phyloP scores from a whole-genome alignment of 2,888 invertebrate genomes.

The Theretra japonica region DNA sequence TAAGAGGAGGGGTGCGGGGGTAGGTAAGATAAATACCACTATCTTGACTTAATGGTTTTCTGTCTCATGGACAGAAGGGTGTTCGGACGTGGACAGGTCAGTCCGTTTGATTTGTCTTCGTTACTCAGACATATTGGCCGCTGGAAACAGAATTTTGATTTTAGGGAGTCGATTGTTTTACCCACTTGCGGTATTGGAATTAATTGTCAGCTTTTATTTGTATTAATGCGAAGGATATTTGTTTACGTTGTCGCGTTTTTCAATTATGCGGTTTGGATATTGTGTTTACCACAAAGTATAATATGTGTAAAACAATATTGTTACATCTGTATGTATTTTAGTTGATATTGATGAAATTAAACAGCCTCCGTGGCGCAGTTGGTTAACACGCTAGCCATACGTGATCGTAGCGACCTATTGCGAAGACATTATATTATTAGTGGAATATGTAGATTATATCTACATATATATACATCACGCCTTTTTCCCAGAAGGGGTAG shows the following conservation, averaged over 20 bases:
- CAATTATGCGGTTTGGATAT: not conserved
- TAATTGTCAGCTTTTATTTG: slow-evolving; percentile 26
- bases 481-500: no score
- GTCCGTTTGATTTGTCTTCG: slow-evolving; percentile 81
- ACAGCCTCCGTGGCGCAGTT: no score
- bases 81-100: slow-evolving; percentile 71
- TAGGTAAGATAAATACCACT: slow-evolving; percentile 76
- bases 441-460: no score
- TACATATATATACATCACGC: no score
- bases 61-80: slow-evolving; percentile 69
- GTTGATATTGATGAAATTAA: no score
- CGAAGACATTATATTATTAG: no score
- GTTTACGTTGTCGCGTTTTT: not conserved
- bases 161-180: slow-evolving; percentile 51
- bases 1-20: slow-evolving; percentile 53
- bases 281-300: not conserved
- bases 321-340: no score
- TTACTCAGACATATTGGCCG: slow-evolving; percentile 68
- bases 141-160: slow-evolving; percentile 64
- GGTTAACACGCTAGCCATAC: no score
- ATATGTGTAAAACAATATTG: no score
- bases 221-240: not conserved
- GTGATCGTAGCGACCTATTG: no score
- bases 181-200: slow-evolving; percentile 41
- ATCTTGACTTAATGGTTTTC: slow-evolving; percentile 77